These are phyloP conservation scores for Pasiphila rectangulata DNA, from an alignment of 2,888 invertebrate species.

Conservation along the genomic window DNA sequence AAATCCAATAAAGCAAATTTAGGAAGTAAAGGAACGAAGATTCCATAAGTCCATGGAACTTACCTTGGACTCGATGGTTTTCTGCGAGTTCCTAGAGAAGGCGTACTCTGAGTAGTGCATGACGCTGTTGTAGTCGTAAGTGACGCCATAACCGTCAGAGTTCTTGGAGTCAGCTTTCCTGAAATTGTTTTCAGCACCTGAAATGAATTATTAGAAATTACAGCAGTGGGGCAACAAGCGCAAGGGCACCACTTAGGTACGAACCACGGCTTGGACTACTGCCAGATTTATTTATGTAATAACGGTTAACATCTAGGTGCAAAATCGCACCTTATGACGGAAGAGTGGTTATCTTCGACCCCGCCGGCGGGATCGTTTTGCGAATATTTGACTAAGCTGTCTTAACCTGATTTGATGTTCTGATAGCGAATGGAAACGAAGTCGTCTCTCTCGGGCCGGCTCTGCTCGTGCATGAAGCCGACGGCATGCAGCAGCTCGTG, in stretches of 20 bases:
- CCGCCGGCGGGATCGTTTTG: too few species aligned
- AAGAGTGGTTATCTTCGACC: too few species aligned
- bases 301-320: too few species aligned
- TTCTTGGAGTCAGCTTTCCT: constrained; percentile 81
- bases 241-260: too few species aligned
- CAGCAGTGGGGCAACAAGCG: too few species aligned
- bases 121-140: constrained; percentile 89
- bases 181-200: constrained; percentile 85
- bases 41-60: too few species aligned
- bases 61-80: constrained; percentile 87
- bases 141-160: constrained; percentile 84
- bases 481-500: constrained; percentile 90
- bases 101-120: constrained; percentile 91
- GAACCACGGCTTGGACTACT: too few species aligned
- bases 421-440: constrained; percentile 84
- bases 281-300: too few species aligned
- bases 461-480: constrained; percentile 92
- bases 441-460: constrained; percentile 86
- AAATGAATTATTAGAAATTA: background rate
- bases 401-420: constrained; percentile 84
- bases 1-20: too few species aligned
- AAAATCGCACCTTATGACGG: too few species aligned
- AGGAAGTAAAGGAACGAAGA: too few species aligned
- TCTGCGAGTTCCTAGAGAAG: constrained; percentile 85
- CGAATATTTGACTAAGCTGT: background rate